These are phyloP conservation scores for Brienomyrus longianalis DNA, from an alignment of 2,113 vertebrate species.

Conservation along the genomic window DNA sequence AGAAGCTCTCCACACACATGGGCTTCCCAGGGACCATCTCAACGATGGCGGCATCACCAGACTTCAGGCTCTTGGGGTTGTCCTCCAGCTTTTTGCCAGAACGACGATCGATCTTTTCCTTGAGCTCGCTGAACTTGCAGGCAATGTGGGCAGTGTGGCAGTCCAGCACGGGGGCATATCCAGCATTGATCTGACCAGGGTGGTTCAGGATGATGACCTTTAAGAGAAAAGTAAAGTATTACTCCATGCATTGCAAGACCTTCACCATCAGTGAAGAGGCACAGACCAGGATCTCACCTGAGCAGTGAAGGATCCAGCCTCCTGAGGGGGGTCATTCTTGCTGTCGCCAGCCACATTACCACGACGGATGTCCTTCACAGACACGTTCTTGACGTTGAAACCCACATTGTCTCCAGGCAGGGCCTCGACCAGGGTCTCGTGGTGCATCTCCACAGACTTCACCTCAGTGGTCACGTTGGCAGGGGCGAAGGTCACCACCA, in stretches of 20 bases:
- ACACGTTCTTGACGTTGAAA: conserved; percentile 71
- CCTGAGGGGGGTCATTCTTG: conserved; percentile 65
- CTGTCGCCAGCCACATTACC: conserved; percentile 69
- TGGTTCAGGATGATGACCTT: conserved; percentile 76
- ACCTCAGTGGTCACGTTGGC: conserved; percentile 68
- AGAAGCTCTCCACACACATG: conserved; percentile 71
- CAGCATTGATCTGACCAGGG: conserved; percentile 63
- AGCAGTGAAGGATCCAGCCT: conserved; percentile 59
- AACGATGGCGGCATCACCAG: conserved; percentile 66
- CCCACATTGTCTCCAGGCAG: conserved; percentile 67
- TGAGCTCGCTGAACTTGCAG: conserved; percentile 68
- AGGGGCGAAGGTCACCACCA: conserved; percentile 70
- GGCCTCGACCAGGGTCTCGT: conserved; percentile 62
- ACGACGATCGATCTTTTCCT: conserved; percentile 72
- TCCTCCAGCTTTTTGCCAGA: conserved; percentile 72
- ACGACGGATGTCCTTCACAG: conserved; percentile 68
- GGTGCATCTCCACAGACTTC: conserved; percentile 74
- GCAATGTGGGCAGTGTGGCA: conserved; percentile 73
- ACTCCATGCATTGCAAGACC: background rate
- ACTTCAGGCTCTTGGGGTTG: conserved; percentile 63
- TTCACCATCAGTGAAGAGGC: background rate
- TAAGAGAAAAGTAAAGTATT: background rate
- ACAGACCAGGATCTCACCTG: conserved; percentile 45
- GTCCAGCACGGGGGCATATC: conserved; percentile 67
- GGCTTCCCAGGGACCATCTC: conserved; percentile 63